Conservation (phyloP, 2,797 vertebrate species). For the Denticeps clupeoides region DNA sequence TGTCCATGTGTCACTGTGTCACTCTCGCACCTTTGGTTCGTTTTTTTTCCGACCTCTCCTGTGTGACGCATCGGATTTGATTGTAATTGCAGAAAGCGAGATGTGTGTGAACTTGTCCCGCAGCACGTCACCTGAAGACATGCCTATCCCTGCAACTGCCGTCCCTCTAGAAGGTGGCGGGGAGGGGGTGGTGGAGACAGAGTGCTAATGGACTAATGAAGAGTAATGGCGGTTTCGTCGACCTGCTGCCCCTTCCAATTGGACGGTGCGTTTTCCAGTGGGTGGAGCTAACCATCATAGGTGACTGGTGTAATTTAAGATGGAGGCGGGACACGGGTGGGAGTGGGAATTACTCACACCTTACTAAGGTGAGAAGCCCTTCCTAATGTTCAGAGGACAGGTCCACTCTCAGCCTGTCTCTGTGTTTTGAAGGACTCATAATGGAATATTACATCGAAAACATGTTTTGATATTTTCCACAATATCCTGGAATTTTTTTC, state of each 20-base stretch:
- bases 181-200: slow-evolving; percentile 25
- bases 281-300: slow-evolving; percentile 21
- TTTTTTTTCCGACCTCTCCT: neutral
- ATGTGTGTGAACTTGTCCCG: slow-evolving; percentile 49
- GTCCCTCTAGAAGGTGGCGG: neutral
- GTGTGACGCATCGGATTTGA: slow-evolving; percentile 36
- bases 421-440: no score
- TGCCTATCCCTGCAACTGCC: slow-evolving; percentile 5
- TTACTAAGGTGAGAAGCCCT: slow-evolving; percentile 44
- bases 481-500: no score
- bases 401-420: no score
- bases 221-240: slow-evolving; percentile 24
- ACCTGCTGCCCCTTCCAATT: slow-evolving; percentile 22
- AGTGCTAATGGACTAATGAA: slow-evolving; percentile 29
- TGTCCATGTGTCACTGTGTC: slow-evolving; percentile 15
- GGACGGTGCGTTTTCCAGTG: slow-evolving; percentile 34
- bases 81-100: slow-evolving; percentile 32
- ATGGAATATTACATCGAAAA: no score
- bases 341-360: slow-evolving; percentile 31
- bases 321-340: slow-evolving; percentile 32
- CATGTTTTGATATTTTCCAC: no score
- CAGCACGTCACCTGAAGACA: slow-evolving; percentile 8
- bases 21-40: slow-evolving; percentile 5
- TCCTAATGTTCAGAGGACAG: slow-evolving; percentile 30
- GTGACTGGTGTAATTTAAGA: slow-evolving; percentile 44